Percentiles rank a stretch among this genome's conserved stretches.
Conservation (phyloP, 1,140 invertebrate species). For the Pseudobourletiella spinata region DNA sequence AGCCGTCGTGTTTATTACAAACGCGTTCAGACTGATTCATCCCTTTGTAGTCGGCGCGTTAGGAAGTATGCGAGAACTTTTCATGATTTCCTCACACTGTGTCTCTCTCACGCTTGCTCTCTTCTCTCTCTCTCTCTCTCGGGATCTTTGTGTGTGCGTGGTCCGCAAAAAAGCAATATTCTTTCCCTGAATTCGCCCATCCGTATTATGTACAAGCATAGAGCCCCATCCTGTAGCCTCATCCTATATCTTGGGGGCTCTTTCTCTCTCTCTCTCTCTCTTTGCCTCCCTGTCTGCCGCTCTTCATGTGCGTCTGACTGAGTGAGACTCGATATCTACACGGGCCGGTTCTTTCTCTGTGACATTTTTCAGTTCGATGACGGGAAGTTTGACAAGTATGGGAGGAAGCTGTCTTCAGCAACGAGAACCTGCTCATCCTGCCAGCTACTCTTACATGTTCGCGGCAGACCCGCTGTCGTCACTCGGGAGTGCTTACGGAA, state of each 20-base stretch:
- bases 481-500: constrained; percentile 51
- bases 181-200: too few species aligned
- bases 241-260: too few species aligned
- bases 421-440: constrained; percentile 52
- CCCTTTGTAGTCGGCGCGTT: constrained; percentile 1
- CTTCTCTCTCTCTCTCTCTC: too few species aligned
- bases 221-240: too few species aligned
- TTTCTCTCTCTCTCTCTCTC: too few species aligned
- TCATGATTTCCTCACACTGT: not conserved
- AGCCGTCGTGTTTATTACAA: constrained; percentile 1
- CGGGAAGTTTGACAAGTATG: constrained; percentile 63
- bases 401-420: constrained; percentile 81
- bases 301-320: not conserved
- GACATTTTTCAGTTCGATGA: constrained; percentile 60
- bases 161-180: constrained; percentile 4
- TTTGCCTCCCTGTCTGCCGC: not conserved
- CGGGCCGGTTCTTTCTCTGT: constrained; percentile 5
- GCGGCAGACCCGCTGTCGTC: constrained; percentile 71
- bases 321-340: not conserved
- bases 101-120: not conserved
- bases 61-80: not conserved
- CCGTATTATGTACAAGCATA: too few species aligned
- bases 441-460: constrained; percentile 86
- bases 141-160: constrained; percentile 1
- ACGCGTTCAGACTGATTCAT: constrained; percentile 8